Percentiles rank a stretch among this genome's conserved stretches.
These are phyloP conservation scores for Esox lucius DNA, from an alignment of 2,797 vertebrate genomes.

Conservation along the genomic window DNA sequence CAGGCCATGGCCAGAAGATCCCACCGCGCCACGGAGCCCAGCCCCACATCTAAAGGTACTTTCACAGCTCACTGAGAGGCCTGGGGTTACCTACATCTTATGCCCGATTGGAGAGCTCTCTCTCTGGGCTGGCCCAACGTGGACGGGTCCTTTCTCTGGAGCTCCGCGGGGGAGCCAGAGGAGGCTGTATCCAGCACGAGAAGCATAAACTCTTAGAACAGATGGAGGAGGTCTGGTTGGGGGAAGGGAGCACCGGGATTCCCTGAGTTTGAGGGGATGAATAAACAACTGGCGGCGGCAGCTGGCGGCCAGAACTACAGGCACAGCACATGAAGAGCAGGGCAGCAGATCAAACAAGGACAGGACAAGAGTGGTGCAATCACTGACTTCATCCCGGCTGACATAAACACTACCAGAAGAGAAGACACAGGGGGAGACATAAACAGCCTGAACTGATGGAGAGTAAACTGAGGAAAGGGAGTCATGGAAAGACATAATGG, in stretches of 20 bases:
- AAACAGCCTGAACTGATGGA: background rate
- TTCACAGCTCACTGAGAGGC: background rate
- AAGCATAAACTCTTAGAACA: slow-evolving; percentile 7
- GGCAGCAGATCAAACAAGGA: background rate
- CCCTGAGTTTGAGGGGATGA: slow-evolving; percentile 42
- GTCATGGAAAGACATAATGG: background rate
- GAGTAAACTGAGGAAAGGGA: background rate
- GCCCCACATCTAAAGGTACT: slow-evolving; percentile 12
- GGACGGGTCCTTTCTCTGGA: slow-evolving; percentile 11
- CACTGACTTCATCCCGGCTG: background rate
- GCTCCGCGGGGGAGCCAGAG: background rate
- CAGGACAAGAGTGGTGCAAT: background rate
- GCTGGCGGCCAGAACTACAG: slow-evolving; percentile 64
- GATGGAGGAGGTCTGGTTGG: background rate
- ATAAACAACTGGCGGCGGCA: slow-evolving; percentile 65
- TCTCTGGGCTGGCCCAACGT: slow-evolving; percentile 23
- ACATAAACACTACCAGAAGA: background rate
- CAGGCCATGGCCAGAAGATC: background rate
- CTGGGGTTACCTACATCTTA: slow-evolving; percentile 12
- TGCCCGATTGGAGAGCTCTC: slow-evolving; percentile 2
- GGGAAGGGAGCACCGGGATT: slow-evolving; percentile 4
- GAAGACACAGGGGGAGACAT: background rate
- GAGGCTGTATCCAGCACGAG: background rate
- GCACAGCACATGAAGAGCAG: slow-evolving; percentile 16
- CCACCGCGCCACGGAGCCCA: slow-evolving; percentile 10